Base-by-base conservation (phyloP, 2,888 invertebrate genomes). In the Vandiemenella viatica region DNA sequence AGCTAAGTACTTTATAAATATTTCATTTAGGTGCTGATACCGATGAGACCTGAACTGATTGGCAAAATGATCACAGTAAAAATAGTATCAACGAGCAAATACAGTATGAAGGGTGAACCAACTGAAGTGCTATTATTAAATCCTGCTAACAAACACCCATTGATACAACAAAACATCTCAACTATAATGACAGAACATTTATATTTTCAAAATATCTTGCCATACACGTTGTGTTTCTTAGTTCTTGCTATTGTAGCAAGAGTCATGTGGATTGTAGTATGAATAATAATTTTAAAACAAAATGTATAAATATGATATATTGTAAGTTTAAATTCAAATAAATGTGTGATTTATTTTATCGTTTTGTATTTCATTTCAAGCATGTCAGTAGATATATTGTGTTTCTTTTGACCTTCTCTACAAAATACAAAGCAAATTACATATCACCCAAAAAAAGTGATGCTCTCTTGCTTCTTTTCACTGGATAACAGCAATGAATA, bases 51-150 rank as follows among this genome's bases (percentile, higher is more conserved):
- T 1, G 75, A 77, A 57, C 78, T 80, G 42, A 76, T 93, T 75
- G 95, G 95, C 0, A 85, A 85, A 62, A 75, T 83, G 65, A 70
- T 95, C 0, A 77, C 75, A 1, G 92, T 95, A 0, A 73, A 76
- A 62, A 85, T 95, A 5, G 65, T 68, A 0, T 69, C 73, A 13
- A 73, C 80, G 0, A 73, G 74, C 0, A 88, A 88, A 59, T 84
- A 87, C 65, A 86, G 83, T 45, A 84, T 89, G 83, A 71, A 75
- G 51, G 87, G 79, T 0, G 69, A 77, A 59, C 77, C 81, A 7
- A 61, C 84, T 20, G 45, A 23, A 13, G 3, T 41, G 21, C 18
- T n/a, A 5, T 79, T 19, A 2, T 78, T 0, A 77, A 75, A 1
- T 56, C 72, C 19, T 55, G 59, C 43, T 53, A 49, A 22, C 58